Evolutionary conservation across 2,888 invertebrate species (phyloP).

Genomic region (Drosophila borealis): DNA sequence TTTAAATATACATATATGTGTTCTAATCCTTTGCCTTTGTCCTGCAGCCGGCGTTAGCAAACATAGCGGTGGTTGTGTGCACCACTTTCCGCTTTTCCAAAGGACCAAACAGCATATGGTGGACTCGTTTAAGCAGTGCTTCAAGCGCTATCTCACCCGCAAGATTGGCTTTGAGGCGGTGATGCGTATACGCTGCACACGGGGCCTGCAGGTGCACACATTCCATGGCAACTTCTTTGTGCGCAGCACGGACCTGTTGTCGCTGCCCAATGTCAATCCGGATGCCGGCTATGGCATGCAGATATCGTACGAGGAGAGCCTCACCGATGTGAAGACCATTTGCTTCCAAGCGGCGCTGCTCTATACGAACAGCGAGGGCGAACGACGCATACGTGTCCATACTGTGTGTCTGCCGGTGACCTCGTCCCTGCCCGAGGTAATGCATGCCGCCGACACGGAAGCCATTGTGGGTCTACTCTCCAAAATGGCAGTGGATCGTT

Average conservation of each 20-base stretch:
- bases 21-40: not conserved
- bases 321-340: slow-evolving; percentile 93
- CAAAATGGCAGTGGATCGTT: slow-evolving; percentile 99
- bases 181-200: slow-evolving; percentile 97
- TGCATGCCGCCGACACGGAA: slow-evolving; percentile 96
- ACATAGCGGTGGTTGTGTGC: slow-evolving; percentile 96
- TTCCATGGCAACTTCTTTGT: slow-evolving; percentile 99
- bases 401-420: slow-evolving; percentile 97
- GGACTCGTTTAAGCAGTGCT: slow-evolving; percentile 90
- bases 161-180: slow-evolving; percentile 99
- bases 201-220: slow-evolving; percentile 97
- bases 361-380: slow-evolving; percentile 98
- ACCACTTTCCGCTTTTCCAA: slow-evolving; percentile 96
- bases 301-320: slow-evolving; percentile 94
- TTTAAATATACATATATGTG: not conserved
- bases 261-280: slow-evolving; percentile 98
- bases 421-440: slow-evolving; percentile 92
- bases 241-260: slow-evolving; percentile 97
- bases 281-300: slow-evolving; percentile 99
- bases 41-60: slow-evolving; percentile 93
- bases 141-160: slow-evolving; percentile 95
- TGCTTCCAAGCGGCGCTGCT: slow-evolving; percentile 99
- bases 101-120: slow-evolving; percentile 89
- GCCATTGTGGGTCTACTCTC: slow-evolving; percentile 95
- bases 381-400: slow-evolving; percentile 98